phyloP scores from a whole-genome alignment of 2,888 invertebrate genomes.

The Entomobrya multifasciata region DNA sequence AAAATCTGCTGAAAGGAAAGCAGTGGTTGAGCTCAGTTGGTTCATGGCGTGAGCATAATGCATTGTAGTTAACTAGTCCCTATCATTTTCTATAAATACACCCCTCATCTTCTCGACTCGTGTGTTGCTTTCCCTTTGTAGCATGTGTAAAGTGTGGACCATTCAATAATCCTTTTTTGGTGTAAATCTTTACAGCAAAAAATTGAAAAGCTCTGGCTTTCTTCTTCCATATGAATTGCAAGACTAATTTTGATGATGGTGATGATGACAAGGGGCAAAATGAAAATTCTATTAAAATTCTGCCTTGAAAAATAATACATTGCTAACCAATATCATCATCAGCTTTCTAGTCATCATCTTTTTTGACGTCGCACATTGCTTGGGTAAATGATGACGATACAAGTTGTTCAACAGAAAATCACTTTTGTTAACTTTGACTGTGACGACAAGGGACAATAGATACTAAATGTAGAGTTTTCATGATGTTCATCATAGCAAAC shows the following conservation, averaged over 20 bases:
- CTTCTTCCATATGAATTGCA: not conserved
- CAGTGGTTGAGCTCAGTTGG: too few species aligned
- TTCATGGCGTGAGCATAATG: too few species aligned
- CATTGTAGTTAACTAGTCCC: not conserved
- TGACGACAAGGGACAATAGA: too few species aligned
- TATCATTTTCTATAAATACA: not conserved
- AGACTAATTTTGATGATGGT: not conserved
- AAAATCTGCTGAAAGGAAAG: too few species aligned
- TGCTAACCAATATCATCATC: not conserved
- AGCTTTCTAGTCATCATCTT: not conserved
- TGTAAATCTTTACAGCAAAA: conserved; percentile 8
- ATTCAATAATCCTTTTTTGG: too few species aligned
- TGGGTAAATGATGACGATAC: too few species aligned
- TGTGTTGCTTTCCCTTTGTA: not conserved
- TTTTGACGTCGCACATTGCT: too few species aligned
- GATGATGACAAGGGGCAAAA: not conserved
- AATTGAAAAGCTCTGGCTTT: not conserved
- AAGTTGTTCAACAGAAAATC: too few species aligned
- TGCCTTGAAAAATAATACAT: not conserved
- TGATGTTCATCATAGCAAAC: not conserved
- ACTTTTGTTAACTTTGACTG: too few species aligned
- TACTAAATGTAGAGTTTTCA: too few species aligned
- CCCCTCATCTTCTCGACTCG: not conserved
- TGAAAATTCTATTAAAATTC: conserved; percentile 12
- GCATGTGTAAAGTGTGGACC: too few species aligned